phyloP scores from a whole-genome alignment of 2,888 invertebrate genomes.

The Drosophila kanekoi region DNA sequence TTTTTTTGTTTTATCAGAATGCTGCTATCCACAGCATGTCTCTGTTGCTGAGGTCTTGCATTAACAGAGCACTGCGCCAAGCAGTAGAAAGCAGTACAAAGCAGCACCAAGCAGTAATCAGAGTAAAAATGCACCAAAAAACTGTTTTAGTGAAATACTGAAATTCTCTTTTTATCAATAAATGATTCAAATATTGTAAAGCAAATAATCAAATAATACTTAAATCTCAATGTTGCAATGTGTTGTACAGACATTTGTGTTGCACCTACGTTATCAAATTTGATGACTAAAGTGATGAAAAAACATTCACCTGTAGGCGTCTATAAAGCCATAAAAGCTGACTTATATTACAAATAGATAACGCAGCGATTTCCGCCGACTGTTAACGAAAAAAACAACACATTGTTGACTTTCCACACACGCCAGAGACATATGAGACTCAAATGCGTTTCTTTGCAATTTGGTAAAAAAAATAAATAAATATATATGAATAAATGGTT shows the following conservation, averaged over 20 bases:
- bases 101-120: conserved; percentile 1
- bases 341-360: conserved; percentile 26
- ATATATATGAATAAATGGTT: conserved; percentile 28
- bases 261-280: conserved; percentile 9
- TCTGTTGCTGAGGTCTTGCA: background rate
- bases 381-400: conserved; percentile 31
- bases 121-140: background rate
- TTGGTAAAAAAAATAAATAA: conserved; percentile 32
- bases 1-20: background rate
- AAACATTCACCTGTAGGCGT: conserved; percentile 19
- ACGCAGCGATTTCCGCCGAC: conserved; percentile 29
- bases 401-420: conserved; percentile 46
- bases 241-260: background rate
- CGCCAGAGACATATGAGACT: background rate
- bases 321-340: conserved; percentile 20
- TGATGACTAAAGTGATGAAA: background rate
- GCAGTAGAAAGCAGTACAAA: conserved; percentile 19
- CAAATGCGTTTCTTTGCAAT: conserved; percentile 44
- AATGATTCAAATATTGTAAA: no score
- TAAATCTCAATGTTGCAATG: background rate
- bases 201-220: no score
- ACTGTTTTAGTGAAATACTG: no score
- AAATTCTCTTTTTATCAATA: no score
- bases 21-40: background rate
- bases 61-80: conserved; percentile 7